phyloP scores from a whole-genome alignment of 2,888 invertebrate species.

The Oscheius sp. region DNA sequence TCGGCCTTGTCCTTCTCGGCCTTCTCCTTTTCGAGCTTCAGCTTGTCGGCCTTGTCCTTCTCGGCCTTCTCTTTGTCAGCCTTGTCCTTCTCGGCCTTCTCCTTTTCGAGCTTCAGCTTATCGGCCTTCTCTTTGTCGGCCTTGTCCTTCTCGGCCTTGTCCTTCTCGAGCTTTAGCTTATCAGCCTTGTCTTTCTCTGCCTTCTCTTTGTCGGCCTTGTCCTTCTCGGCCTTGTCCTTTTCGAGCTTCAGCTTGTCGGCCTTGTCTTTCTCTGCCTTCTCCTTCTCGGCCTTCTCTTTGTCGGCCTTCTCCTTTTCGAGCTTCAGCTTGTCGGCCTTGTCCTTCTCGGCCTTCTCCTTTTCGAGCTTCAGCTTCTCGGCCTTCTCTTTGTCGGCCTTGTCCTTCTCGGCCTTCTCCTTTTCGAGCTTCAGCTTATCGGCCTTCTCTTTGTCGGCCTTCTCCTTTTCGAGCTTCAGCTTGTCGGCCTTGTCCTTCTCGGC shows the following conservation, averaged over 20 bases:
- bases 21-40: constrained; percentile 27
- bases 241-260: constrained; percentile 14
- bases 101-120: constrained; percentile 4
- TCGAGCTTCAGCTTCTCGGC: constrained; percentile 1
- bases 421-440: constrained; percentile 1
- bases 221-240: constrained; percentile 23
- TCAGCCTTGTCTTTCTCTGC: constrained; percentile 19
- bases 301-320: constrained; percentile 14
- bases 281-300: constrained; percentile 14
- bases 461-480: constrained; percentile 22
- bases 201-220: constrained; percentile 9
- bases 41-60: constrained; percentile 26
- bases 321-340: constrained; percentile 26
- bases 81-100: constrained; percentile 23
- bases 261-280: constrained; percentile 29
- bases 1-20: constrained; percentile 29
- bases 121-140: constrained; percentile 29
- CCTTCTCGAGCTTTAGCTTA: constrained; percentile 18
- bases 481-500: constrained; percentile 17
- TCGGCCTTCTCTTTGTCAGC: constrained; percentile 26
- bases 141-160: constrained; percentile 20
- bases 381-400: constrained; percentile 6
- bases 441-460: constrained; percentile 15
- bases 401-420: constrained; percentile 23
- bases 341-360: constrained; percentile 23